These are phyloP conservation scores for Mystacides longicornis DNA, from an alignment of 2,888 invertebrate species.

Conservation along the genomic window DNA sequence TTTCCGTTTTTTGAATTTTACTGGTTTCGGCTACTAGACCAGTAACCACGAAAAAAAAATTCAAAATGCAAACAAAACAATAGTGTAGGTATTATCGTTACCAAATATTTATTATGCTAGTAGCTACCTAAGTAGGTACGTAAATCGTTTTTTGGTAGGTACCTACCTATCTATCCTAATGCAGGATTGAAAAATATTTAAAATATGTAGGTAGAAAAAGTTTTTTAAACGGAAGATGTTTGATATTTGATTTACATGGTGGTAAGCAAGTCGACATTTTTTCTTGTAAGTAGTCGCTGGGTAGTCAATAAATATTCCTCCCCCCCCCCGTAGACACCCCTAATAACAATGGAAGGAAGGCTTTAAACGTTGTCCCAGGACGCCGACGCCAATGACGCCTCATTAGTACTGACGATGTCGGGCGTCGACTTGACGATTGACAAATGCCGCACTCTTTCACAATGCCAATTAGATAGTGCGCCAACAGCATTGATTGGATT, in stretches of 20 bases:
- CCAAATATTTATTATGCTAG: no score
- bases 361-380: neutral
- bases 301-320: neutral
- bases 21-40: no score
- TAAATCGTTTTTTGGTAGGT: no score
- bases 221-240: neutral
- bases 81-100: no score
- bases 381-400: neutral
- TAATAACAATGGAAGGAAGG: neutral
- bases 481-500: no score
- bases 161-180: no score
- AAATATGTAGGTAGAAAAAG: neutral
- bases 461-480: conserved; percentile 22
- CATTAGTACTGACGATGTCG: neutral
- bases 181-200: no score
- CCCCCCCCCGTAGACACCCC: neutral
- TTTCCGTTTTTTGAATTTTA: no score
- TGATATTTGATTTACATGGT: neutral
- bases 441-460: conserved; percentile 16
- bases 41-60: no score
- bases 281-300: neutral
- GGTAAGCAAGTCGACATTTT: neutral
- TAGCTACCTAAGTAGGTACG: no score
- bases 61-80: no score
- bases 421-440: conserved; percentile 10